Evolutionary conservation across 2,888 invertebrate genomes (phyloP).

Genomic region (Tridacna crocea): DNA sequence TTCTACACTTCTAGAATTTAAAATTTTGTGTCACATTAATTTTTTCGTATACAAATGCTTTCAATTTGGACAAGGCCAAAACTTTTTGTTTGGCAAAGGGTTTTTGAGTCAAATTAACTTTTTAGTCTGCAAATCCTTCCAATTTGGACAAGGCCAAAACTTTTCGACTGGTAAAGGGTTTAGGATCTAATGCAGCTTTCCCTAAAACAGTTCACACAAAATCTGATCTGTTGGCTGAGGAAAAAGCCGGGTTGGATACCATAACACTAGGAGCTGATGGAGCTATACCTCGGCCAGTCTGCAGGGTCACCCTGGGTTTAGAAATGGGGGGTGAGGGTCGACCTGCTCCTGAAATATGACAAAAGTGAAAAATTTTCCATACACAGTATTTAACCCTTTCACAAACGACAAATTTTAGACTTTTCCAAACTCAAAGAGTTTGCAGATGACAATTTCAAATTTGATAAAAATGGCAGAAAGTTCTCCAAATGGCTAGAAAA

Average conservation of each 20-base stretch:
- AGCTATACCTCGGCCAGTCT: conserved; percentile 57
- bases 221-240: conserved; percentile 53
- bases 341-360: conserved; percentile 33
- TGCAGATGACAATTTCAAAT: no score
- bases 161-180: background rate
- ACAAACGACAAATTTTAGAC: no score
- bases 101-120: background rate
- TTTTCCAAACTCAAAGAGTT: no score
- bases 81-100: background rate
- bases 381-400: no score
- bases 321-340: conserved; percentile 45
- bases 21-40: no score
- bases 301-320: conserved; percentile 50
- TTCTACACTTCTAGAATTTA: no score
- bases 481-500: no score
- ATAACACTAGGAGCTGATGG: conserved; percentile 54
- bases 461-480: no score
- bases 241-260: conserved; percentile 60
- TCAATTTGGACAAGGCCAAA: no score
- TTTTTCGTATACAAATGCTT: no score
- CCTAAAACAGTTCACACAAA: conserved; percentile 1
- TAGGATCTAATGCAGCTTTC: background rate
- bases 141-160: no score
- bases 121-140: no score
- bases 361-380: background rate